A percentile compares a stretch with the other conserved stretches of the same genome.
Evolutionary conservation across 2,888 invertebrate genomes (phyloP).

Genomic region (Priocnemis perturbator): DNA sequence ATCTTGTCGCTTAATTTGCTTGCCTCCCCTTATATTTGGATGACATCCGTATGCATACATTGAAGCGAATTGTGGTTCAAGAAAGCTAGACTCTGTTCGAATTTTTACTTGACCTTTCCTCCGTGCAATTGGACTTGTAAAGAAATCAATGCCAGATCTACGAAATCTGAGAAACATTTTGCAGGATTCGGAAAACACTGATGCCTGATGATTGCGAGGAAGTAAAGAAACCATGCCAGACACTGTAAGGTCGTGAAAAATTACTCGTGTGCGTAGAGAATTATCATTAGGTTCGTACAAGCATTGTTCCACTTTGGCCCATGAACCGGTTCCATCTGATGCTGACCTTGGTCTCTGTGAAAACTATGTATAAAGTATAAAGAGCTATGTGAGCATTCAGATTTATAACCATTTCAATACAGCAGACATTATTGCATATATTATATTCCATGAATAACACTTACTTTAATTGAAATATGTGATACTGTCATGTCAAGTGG

Average conservation of each 20-base stretch:
- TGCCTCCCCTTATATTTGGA: slow-evolving; percentile 66
- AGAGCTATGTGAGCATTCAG: no score
- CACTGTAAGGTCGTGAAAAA: slow-evolving; percentile 88
- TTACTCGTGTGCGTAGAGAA: slow-evolving; percentile 85
- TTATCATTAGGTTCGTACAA: slow-evolving; percentile 85
- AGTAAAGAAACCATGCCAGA: slow-evolving; percentile 84
- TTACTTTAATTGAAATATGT: slow-evolving; percentile 67
- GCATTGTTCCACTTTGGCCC: slow-evolving; percentile 83
- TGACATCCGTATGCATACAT: slow-evolving; percentile 91
- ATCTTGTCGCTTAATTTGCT: slow-evolving; percentile 69
- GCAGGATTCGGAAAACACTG: slow-evolving; percentile 78
- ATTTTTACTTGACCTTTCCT: slow-evolving; percentile 84
- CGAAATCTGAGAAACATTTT: slow-evolving; percentile 87
- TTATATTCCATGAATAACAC: not conserved
- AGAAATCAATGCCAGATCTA: slow-evolving; percentile 85
- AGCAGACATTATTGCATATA: no score
- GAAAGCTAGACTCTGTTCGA: slow-evolving; percentile 88
- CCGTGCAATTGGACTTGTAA: slow-evolving; percentile 83
- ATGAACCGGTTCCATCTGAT: slow-evolving; percentile 47
- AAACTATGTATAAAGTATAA: slow-evolving; percentile 47
- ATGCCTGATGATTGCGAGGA: slow-evolving; percentile 57
- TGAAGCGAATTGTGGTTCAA: slow-evolving; percentile 90
- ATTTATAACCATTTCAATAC: no score
- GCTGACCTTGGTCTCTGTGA: slow-evolving; percentile 53
- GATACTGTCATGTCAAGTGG: slow-evolving; percentile 71